Percentiles rank a stretch among this genome's conserved stretches.
phyloP scores from a whole-genome alignment of 2,797 vertebrate genomes.

The Lateolabrax maculatus region DNA sequence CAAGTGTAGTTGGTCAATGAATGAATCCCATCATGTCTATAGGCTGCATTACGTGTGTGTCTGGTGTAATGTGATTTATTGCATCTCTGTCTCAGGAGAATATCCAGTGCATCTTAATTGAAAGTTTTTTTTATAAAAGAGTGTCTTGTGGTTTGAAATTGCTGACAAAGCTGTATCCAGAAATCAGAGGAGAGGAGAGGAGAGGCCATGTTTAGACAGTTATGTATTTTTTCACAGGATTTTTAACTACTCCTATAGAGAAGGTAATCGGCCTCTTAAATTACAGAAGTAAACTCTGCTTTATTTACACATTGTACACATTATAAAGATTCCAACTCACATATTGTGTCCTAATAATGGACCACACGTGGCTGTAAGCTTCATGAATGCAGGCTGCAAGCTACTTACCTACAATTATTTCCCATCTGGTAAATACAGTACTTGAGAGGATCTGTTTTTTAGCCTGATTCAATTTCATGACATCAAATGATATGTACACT shows the following conservation, averaged over 20 bases:
- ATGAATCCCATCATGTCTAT: constrained; percentile 23
- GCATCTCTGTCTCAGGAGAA: constrained; percentile 27
- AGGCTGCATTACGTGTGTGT: constrained; percentile 11
- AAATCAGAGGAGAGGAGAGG: neutral
- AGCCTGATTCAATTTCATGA: neutral
- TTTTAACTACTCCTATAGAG: constrained; percentile 7
- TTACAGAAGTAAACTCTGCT: neutral
- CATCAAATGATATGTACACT: neutral
- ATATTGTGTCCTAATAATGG: neutral
- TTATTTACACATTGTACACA: neutral
- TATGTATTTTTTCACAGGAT: neutral
- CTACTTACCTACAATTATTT: neutral
- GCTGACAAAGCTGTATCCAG: constrained; percentile 27
- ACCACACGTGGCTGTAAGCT: neutral
- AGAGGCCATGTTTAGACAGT: neutral
- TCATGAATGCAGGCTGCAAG: neutral
- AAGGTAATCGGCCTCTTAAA: constrained; percentile 1
- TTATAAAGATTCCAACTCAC: neutral
- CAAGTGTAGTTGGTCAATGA: constrained; percentile 20
- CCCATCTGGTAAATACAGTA: neutral
- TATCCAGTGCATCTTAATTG: constrained; percentile 43
- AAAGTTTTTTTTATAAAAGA: constrained; percentile 42
- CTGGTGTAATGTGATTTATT: constrained; percentile 54
- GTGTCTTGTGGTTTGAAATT: constrained; percentile 26
- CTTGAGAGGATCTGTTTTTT: neutral